phyloP scores from a whole-genome alignment of 2,888 invertebrate genomes.

The Drosophila kambysellisi region DNA sequence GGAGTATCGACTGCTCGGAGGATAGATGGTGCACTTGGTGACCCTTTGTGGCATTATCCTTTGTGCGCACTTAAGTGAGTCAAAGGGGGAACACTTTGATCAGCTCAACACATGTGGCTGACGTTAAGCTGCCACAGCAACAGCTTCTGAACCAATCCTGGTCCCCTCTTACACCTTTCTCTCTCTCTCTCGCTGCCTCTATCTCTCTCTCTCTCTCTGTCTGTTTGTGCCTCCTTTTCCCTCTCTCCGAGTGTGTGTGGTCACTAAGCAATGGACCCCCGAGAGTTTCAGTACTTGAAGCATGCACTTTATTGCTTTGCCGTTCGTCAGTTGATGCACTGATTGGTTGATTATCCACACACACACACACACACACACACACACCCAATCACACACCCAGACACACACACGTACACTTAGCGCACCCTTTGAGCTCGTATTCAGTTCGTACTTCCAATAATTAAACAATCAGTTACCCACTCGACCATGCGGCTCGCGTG shows the following conservation, averaged over 20 bases:
- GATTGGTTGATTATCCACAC: constrained; percentile 55
- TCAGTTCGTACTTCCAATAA: constrained; percentile 68
- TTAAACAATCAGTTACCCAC: constrained; percentile 72
- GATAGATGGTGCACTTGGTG: constrained; percentile 14
- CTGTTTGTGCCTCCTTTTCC: neutral
- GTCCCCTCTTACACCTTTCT: too few relatives aligned
- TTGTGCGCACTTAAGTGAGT: constrained; percentile 63
- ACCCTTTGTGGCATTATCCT: constrained; percentile 61
- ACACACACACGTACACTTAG: constrained; percentile 6
- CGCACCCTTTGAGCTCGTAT: constrained; percentile 52
- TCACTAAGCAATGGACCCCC: constrained; percentile 69
- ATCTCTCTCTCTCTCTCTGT: neutral
- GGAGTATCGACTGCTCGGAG: constrained; percentile 4
- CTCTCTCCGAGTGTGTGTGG: constrained; percentile 39
- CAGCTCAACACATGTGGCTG: constrained; percentile 48
- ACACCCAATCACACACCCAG: constrained; percentile 13
- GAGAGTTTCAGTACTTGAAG: constrained; percentile 49
- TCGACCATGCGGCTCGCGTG: constrained; percentile 39
- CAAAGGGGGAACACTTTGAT: constrained; percentile 72
- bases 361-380: constrained; percentile 5
- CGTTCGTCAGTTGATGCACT: constrained; percentile 60
- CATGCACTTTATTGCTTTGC: constrained; percentile 65
- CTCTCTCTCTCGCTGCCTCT: neutral
- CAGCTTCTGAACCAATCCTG: constrained; percentile 6
- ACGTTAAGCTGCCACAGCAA: constrained; percentile 38